Evolutionary conservation across 2,113 vertebrate genomes (phyloP).

Genomic region (Carlito syrichta): DNA sequence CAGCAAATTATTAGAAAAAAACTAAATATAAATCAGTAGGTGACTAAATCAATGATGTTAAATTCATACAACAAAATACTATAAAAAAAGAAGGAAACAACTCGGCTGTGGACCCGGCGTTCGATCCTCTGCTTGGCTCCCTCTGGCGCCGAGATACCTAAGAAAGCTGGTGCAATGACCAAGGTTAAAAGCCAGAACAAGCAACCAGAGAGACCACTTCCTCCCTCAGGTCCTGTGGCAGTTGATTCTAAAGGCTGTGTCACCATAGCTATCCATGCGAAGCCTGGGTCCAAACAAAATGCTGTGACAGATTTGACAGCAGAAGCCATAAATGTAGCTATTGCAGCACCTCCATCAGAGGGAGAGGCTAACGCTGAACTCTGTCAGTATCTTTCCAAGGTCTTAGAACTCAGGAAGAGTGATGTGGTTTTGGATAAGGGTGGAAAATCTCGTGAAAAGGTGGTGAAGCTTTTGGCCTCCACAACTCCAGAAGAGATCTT

Average conservation of each 20-base stretch:
- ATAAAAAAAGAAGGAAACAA: too few species aligned
- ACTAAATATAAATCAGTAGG: not conserved
- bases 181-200: conserved; percentile 72
- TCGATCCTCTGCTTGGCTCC: too few species aligned
- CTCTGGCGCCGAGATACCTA: too few species aligned
- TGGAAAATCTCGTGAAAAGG: conserved; percentile 92
- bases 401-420: conserved; percentile 90
- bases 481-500: conserved; percentile 88
- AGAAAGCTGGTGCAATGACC: too few species aligned
- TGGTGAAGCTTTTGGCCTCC: conserved; percentile 87
- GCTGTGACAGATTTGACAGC: conserved; percentile 87
- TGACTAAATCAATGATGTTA: not conserved
- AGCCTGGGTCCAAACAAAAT: conserved; percentile 90
- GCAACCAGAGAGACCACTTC: conserved; percentile 24
- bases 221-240: conserved; percentile 79
- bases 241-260: conserved; percentile 83
- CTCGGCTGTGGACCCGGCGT: too few species aligned
- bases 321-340: conserved; percentile 88
- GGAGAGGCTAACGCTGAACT: conserved; percentile 95
- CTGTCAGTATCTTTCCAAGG: conserved; percentile 89
- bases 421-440: conserved; percentile 92
- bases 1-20: conserved; percentile 21
- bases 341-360: conserved; percentile 92
- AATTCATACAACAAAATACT: not conserved
- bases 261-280: conserved; percentile 86